phyloP scores from a whole-genome alignment of 1,140 invertebrate genomes.

The Eueides isabella region DNA sequence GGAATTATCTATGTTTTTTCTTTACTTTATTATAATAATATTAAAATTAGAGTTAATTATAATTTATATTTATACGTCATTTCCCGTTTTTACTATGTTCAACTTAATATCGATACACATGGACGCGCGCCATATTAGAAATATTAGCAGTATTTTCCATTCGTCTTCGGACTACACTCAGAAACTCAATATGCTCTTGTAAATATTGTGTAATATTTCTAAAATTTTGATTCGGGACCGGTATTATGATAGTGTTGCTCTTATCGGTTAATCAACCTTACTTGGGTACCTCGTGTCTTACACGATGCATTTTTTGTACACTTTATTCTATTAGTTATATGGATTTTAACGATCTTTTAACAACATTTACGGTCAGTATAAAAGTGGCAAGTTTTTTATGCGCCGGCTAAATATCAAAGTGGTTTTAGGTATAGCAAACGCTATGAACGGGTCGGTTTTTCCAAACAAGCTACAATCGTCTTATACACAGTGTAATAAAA shows the following conservation, averaged over 20 bases:
- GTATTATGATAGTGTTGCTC: slow-evolving; percentile 49
- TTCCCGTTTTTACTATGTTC: not conserved
- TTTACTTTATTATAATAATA: too few relatives aligned
- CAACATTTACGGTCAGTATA: slow-evolving; percentile 26
- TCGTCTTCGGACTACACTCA: not conserved
- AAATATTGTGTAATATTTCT: slow-evolving; percentile 52
- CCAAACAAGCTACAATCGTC: slow-evolving; percentile 32
- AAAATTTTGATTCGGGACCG: slow-evolving; percentile 40
- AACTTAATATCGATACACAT: not conserved
- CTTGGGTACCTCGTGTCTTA: slow-evolving; percentile 44
- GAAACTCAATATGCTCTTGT: not conserved
- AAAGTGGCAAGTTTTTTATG: slow-evolving; percentile 34
- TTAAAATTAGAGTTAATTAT: not conserved
- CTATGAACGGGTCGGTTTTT: slow-evolving; percentile 22
- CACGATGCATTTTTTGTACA: slow-evolving; percentile 26
- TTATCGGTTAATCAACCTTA: slow-evolving; percentile 70
- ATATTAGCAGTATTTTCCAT: slow-evolving; percentile 24
- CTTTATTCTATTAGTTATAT: not conserved
- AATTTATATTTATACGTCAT: slow-evolving; percentile 2
- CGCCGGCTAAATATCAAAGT: slow-evolving; percentile 66
- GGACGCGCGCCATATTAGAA: slow-evolving; percentile 9
- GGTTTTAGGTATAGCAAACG: slow-evolving; percentile 49
- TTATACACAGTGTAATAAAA: slow-evolving; percentile 19
- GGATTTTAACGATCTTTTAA: slow-evolving; percentile 14
- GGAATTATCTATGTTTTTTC: too few relatives aligned